Evolutionary conservation across 1,140 invertebrate species (phyloP).

Genomic region (Phenacoccus solenopsis): DNA sequence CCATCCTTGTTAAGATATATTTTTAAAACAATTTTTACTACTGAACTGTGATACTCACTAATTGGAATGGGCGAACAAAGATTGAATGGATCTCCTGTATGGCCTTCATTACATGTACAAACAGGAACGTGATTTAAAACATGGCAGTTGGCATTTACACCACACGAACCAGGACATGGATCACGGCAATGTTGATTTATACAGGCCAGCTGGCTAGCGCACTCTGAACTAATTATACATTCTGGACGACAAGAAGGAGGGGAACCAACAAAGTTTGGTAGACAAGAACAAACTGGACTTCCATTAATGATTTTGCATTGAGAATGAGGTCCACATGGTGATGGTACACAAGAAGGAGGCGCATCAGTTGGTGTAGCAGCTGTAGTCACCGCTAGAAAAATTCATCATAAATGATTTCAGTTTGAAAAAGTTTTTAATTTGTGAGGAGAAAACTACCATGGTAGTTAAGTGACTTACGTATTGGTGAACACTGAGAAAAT

Average conservation of each 20-base stretch:
- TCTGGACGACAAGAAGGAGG: slow-evolving; percentile 39
- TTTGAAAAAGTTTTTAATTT: neutral
- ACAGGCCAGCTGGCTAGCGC: slow-evolving; percentile 33
- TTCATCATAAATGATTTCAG: neutral
- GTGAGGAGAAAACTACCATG: neutral
- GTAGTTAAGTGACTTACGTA: slow-evolving; percentile 29
- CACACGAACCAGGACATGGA: slow-evolving; percentile 35
- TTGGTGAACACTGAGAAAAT: slow-evolving; percentile 39
- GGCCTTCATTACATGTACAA: slow-evolving; percentile 35
- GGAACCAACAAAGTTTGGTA: slow-evolving; percentile 34
- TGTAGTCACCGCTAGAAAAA: slow-evolving; percentile 24
- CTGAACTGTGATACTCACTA: slow-evolving; percentile 28
- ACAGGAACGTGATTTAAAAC: slow-evolving; percentile 38
- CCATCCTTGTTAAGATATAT: neutral
- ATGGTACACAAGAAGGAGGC: slow-evolving; percentile 35
- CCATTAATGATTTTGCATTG: slow-evolving; percentile 36
- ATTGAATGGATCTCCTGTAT: slow-evolving; percentile 42
- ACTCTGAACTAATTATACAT: slow-evolving; percentile 35
- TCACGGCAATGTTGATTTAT: slow-evolving; percentile 35
- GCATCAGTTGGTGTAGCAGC: slow-evolving; percentile 27
- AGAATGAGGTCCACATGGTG: slow-evolving; percentile 42
- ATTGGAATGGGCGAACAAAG: slow-evolving; percentile 35
- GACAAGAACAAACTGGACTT: slow-evolving; percentile 34
- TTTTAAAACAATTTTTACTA: neutral
- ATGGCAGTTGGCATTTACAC: slow-evolving; percentile 38